Percentiles rank a stretch among this genome's conserved stretches.
phyloP scores from a whole-genome alignment of 2,797 vertebrate species.

The Odontamblyopus lacepedii region DNA sequence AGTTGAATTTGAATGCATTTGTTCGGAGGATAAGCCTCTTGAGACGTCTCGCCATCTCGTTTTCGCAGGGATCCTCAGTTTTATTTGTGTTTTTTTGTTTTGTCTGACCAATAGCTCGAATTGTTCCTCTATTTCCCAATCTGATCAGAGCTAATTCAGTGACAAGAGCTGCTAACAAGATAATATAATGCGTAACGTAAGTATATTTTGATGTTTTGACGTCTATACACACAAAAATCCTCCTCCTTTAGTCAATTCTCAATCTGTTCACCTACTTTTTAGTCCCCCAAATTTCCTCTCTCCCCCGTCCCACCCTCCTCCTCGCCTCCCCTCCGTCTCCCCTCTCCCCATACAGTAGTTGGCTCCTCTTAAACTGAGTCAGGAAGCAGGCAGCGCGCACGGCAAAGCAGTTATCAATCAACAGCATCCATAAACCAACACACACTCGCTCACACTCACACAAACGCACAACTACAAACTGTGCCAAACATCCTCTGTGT shows the following conservation, averaged over 20 bases:
- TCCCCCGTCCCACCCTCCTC: neutral
- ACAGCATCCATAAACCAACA: constrained; percentile 11
- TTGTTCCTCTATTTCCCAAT: neutral
- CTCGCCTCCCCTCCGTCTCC: neutral
- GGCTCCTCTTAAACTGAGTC: constrained; percentile 18
- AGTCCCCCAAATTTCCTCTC: constrained; percentile 16
- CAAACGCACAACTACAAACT: constrained; percentile 6
- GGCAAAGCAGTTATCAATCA: constrained; percentile 33
- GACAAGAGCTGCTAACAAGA: neutral
- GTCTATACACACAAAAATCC: neutral
- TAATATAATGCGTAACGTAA: neutral
- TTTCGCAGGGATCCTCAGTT: neutral
- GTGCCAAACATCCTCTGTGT: constrained; percentile 7
- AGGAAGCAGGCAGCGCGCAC: constrained; percentile 13
- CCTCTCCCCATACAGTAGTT: constrained; percentile 18
- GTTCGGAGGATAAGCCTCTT: too few relatives aligned
- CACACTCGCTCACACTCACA: neutral
- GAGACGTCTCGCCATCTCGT: too few relatives aligned
- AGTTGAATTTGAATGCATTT: too few relatives aligned
- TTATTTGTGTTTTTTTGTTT: neutral
- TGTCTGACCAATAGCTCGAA: neutral
- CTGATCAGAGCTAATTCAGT: neutral
- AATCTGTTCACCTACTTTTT: neutral
- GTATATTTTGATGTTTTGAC: neutral
- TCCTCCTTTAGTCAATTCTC: neutral